Evolutionary conservation across 2,797 vertebrate genomes (phyloP).

Genomic region (Acropternis orthonyx): DNA sequence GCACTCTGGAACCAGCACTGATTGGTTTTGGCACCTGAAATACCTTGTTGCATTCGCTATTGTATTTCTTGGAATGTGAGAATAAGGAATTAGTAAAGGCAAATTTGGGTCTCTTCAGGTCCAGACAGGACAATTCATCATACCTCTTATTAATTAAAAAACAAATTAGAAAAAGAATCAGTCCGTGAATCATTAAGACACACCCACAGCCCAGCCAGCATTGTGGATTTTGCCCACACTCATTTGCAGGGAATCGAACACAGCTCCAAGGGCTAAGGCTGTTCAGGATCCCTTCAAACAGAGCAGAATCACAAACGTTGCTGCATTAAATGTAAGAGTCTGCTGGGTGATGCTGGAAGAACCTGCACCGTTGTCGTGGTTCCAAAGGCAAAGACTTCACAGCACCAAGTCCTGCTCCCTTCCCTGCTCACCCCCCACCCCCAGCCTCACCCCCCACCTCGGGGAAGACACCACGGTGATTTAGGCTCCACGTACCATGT

Average conservation of each 20-base stretch:
- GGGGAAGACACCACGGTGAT: background rate
- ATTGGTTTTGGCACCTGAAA: background rate
- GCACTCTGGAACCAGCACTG: background rate
- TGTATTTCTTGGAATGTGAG: background rate
- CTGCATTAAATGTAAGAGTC: background rate
- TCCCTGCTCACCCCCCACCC: conserved; percentile 1
- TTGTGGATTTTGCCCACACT: background rate
- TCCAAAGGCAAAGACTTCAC: conserved; percentile 9
- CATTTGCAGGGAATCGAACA: background rate
- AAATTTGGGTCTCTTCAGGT: background rate
- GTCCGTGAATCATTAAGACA: background rate
- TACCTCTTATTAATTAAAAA: background rate
- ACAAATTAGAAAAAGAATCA: background rate
- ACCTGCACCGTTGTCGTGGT: background rate
- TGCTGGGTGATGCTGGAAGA: conserved; percentile 17
- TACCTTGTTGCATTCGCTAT: background rate
- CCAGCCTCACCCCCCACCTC: background rate
- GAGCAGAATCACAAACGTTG: background rate
- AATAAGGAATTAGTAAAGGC: conserved; percentile 23
- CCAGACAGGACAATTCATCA: conserved; percentile 13
- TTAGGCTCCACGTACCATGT: conserved; percentile 80
- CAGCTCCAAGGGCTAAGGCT: background rate
- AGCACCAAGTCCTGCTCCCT: conserved; percentile 3
- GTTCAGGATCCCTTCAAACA: background rate
- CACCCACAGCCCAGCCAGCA: background rate